These are phyloP conservation scores for Clusia tigrina DNA, from an alignment of 2,888 invertebrate genomes.

Conservation along the genomic window DNA sequence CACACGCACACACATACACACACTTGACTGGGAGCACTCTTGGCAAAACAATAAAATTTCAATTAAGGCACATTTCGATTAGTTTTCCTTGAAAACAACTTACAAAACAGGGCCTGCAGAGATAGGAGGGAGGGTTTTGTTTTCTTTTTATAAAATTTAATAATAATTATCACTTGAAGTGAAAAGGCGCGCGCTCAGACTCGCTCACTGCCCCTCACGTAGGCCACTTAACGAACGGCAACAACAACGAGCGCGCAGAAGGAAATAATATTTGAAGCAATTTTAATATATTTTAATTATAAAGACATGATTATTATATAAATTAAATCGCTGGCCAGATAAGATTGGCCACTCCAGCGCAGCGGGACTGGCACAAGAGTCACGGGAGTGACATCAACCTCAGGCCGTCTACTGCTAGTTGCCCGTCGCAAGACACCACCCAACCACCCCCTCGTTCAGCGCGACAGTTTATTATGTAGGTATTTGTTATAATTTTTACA, in stretches of 20 bases:
- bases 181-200: background rate
- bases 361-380: background rate
- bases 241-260: background rate
- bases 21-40: too few relatives aligned
- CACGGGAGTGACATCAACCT: too few relatives aligned
- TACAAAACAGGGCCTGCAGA: background rate
- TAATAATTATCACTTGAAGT: conserved; percentile 10
- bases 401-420: too few relatives aligned
- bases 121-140: too few relatives aligned
- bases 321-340: conserved; percentile 58
- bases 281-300: conserved; percentile 59
- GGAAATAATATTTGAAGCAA: too few relatives aligned
- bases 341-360: conserved; percentile 44
- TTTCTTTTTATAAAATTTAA: conserved; percentile 13
- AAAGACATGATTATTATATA: conserved; percentile 58
- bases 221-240: background rate
- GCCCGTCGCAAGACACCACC: too few relatives aligned
- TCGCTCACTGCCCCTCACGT: too few relatives aligned
- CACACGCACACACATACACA: too few relatives aligned
- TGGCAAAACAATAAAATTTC: conserved; percentile 57
- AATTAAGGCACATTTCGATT: conserved; percentile 37
- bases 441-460: too few relatives aligned
- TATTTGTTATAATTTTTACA: background rate
- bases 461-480: background rate
- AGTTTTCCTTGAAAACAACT: background rate